A percentile compares a stretch with the other conserved stretches of the same genome.
Conservation (phyloP, 2,797 vertebrate species). For the Synaphobranchus kaupii region DNA sequence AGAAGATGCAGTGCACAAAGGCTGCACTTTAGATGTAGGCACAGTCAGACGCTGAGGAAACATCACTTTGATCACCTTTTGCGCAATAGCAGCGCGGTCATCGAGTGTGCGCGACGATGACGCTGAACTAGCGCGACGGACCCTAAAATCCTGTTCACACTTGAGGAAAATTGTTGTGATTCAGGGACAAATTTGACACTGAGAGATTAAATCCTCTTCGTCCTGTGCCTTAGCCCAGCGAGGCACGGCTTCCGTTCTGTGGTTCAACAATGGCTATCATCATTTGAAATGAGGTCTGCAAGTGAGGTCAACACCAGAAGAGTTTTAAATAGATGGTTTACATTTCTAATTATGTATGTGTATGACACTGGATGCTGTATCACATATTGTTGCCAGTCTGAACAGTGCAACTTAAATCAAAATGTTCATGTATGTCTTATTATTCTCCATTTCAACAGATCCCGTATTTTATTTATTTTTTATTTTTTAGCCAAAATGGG, state of each 20-base stretch:
- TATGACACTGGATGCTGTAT: neutral
- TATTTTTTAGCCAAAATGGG: neutral
- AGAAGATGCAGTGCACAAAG: neutral
- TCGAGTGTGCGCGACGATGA: neutral
- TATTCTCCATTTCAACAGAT: neutral
- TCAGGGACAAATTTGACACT: neutral
- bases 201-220: neutral
- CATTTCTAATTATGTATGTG: slow-evolving; percentile 21
- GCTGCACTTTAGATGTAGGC: neutral
- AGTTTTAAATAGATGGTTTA: neutral
- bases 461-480: neutral
- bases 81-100: neutral
- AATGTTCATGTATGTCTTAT: neutral
- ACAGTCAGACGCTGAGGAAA: neutral
- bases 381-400: neutral
- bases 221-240: slow-evolving; percentile 30
- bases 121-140: neutral
- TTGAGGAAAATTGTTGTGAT: neutral
- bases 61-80: neutral
- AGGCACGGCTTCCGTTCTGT: slow-evolving; percentile 21
- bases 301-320: neutral
- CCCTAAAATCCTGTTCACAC: neutral
- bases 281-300: neutral
- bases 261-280: neutral
- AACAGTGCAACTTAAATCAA: neutral